Evolutionary conservation across 2,113 vertebrate species (phyloP).

Genomic region (Piprites chloris): DNA sequence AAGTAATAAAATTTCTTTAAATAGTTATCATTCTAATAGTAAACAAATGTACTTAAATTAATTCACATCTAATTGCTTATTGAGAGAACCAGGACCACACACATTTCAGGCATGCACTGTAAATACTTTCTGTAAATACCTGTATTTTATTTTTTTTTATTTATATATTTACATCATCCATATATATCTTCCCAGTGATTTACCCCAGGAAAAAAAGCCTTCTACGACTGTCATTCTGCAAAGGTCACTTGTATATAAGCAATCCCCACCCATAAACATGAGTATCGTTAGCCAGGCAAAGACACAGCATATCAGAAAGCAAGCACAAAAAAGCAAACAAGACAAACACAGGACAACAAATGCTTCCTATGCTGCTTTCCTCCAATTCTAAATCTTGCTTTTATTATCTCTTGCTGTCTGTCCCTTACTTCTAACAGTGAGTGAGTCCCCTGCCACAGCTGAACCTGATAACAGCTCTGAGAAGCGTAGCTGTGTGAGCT

Average conservation of each 20-base stretch:
- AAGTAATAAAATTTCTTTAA: background rate
- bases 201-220: background rate
- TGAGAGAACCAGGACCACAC: background rate
- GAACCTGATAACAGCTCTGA: background rate
- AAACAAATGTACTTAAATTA: background rate
- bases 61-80: background rate
- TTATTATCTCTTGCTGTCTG: background rate
- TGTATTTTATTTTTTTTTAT: background rate
- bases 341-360: background rate
- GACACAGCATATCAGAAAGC: rapidly evolving
- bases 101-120: background rate
- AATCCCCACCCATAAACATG: background rate
- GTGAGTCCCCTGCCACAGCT: background rate
- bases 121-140: background rate
- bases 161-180: background rate
- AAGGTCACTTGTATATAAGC: background rate
- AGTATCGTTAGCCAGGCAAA: background rate
- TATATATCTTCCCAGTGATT: background rate
- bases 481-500: background rate
- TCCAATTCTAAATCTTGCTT: background rate
- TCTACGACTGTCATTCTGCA: background rate
- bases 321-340: background rate
- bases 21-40: background rate
- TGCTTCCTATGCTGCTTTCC: background rate
- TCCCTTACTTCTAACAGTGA: background rate